phyloP scores from a whole-genome alignment of 2,888 invertebrate genomes.

The Cheilosia pagana region DNA sequence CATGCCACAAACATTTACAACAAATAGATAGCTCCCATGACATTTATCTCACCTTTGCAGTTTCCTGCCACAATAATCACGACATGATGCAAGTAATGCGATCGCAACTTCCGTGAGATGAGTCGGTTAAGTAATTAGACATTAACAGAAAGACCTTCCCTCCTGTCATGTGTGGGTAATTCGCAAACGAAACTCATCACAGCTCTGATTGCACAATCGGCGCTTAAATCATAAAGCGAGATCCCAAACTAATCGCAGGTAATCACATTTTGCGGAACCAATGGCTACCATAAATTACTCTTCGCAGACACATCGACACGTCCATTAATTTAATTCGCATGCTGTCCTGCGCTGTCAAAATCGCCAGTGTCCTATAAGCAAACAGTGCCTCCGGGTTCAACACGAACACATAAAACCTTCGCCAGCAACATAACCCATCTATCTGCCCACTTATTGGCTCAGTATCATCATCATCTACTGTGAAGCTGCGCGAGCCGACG shows the following conservation, averaged over 20 bases:
- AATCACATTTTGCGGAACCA: conserved; percentile 26
- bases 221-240: not conserved
- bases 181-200: not conserved
- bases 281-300: conserved; percentile 13
- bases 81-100: no score
- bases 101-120: conserved; percentile 19
- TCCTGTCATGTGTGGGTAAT: not conserved
- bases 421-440: conserved; percentile 3
- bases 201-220: not conserved
- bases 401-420: conserved; percentile 36
- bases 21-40: no score
- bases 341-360: conserved; percentile 29
- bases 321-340: conserved; percentile 50
- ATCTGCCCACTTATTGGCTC: conserved; percentile 31
- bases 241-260: not conserved
- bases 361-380: not conserved
- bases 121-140: conserved; percentile 14
- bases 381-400: conserved; percentile 59
- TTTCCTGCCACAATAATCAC: no score
- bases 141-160: not conserved
- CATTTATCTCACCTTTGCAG: no score
- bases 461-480: conserved; percentile 64
- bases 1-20: no score
- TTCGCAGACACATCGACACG: conserved; percentile 16
- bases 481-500: not conserved